Conservation (phyloP, 2,797 vertebrate species). For the Capromys pilorides region DNA sequence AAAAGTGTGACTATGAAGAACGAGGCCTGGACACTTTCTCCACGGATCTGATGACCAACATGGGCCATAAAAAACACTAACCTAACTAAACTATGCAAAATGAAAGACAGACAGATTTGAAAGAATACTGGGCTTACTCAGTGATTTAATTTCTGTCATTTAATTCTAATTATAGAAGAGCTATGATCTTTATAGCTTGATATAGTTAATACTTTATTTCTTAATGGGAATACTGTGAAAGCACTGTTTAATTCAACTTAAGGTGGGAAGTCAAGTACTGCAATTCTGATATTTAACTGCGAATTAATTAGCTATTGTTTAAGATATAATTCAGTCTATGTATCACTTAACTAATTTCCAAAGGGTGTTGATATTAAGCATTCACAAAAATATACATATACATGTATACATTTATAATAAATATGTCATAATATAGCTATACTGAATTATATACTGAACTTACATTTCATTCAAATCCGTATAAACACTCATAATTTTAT, state of each 20-base stretch:
- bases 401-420: not conserved
- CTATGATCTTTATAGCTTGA: constrained; percentile 18
- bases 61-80: not conserved
- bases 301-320: not conserved
- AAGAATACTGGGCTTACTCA: not conserved
- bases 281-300: not conserved
- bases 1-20: not conserved
- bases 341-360: not conserved
- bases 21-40: not conserved
- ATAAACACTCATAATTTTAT: constrained; percentile 9
- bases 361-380: not conserved
- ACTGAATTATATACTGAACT: not conserved
- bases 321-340: not conserved
- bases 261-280: not conserved
- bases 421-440: not conserved
- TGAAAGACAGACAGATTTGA: not conserved
- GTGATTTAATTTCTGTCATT: not conserved
- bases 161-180: constrained; percentile 5
- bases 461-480: not conserved
- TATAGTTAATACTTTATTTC: not conserved
- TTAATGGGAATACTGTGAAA: not conserved
- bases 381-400: constrained; percentile 16
- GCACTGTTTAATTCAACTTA: not conserved
- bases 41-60: not conserved
- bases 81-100: not conserved